Conservation (phyloP, 2,797 vertebrate genomes). For the Erethizon dorsatum region DNA sequence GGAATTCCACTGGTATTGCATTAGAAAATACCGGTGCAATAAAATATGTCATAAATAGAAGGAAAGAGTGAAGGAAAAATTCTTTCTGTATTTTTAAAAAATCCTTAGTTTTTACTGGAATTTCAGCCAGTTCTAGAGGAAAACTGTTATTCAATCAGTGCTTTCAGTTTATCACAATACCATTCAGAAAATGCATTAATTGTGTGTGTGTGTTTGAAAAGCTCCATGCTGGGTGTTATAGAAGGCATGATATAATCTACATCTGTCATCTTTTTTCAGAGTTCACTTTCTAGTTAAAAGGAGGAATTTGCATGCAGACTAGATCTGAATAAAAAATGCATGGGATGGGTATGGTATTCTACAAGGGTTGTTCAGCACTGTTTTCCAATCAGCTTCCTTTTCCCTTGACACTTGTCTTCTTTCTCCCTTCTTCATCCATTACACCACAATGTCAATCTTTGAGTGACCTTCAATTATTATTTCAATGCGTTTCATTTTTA, state of each 20-base stretch:
- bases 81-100: neutral
- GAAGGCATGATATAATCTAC: neutral
- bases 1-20: neutral
- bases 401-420: neutral
- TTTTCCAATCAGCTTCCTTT: neutral
- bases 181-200: neutral
- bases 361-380: neutral
- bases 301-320: neutral
- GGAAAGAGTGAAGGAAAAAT: neutral
- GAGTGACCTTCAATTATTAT: slow-evolving; percentile 66
- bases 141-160: neutral
- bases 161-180: neutral
- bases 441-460: slow-evolving; percentile 39
- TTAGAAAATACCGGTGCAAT: neutral
- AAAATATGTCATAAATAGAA: neutral
- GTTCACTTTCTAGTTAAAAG: neutral
- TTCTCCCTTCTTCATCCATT: slow-evolving; percentile 30
- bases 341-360: neutral
- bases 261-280: neutral
- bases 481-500: slow-evolving; percentile 58
- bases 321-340: neutral
- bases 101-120: neutral
- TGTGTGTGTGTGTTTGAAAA: neutral
- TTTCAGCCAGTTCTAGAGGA: neutral
- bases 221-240: neutral